Evolutionary conservation across 2,113 vertebrate genomes (phyloP), one percentile per base, ranked within the genome.

Genomic region (Galbula dea): DNA sequence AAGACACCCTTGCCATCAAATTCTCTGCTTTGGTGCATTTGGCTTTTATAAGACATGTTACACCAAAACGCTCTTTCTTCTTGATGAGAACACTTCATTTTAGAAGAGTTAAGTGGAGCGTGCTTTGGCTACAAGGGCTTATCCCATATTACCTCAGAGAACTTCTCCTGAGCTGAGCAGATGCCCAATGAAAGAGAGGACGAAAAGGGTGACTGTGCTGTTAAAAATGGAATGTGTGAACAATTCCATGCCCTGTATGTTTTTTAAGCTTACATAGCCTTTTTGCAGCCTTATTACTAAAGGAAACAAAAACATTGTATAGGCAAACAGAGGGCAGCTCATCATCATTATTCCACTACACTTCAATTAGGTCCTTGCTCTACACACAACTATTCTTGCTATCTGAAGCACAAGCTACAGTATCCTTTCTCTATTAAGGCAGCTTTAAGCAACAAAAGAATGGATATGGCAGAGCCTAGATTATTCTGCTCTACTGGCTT

Each of bases 401-500:
- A 80, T 37, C 75, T 71, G 66, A 78, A 79, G 61, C 94, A 73
- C 66, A 82, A 84, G 76, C 79, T 62, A 81, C 46, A 59, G 72
- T 48, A 90, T 58, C 84, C 59, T 95, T 91, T 59, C 82, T 91
- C 83, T 73, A 91, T 52, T 77, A 91, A 96, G 69, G 22, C 74
- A 88, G 88, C 83, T 95, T 91, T 78, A 87, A 93, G 68, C 52
- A 91, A 97, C 97, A 98, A 97, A 97, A 96, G 95, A 73, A 87
- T 69, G 67, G 97, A 96, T 75, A 72, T 76, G 96, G 95, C 94
- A 97, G 96, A 98, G 97, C 96, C 96, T 91, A 91, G 97, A 97
- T 98, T 97, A 97, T 98, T 98, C 97, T 98, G 97, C 98, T 97
- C 97, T 95, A 52, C 15, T 91, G 97, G 96, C 97, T 96, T 96